phyloP scores from a whole-genome alignment of 1,140 invertebrate species.

The Potamilus streckersoni region DNA sequence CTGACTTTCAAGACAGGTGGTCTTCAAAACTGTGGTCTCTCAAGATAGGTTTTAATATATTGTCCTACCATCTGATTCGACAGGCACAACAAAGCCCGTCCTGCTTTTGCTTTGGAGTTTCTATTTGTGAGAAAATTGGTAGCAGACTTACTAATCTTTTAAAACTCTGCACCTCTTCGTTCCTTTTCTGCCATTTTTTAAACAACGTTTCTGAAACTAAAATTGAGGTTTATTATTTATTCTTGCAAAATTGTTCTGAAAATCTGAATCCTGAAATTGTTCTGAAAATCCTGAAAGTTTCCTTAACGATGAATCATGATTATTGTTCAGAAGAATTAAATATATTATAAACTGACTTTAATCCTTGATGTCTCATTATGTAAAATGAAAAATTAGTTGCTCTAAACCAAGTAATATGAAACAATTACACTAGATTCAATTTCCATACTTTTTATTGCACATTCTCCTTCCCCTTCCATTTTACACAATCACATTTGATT shows the following conservation, averaged over 20 bases:
- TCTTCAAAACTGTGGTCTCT: too few relatives aligned
- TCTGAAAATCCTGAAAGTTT: background rate
- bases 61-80: too few relatives aligned
- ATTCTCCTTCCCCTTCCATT: background rate
- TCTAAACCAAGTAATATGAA: background rate
- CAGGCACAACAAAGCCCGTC: too few relatives aligned
- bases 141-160: conserved; percentile 33
- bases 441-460: conserved; percentile 4
- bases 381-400: background rate
- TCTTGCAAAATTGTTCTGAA: background rate
- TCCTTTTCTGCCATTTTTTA: conserved; percentile 40
- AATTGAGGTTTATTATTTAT: background rate
- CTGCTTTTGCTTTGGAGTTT: too few relatives aligned
- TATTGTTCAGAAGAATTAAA: background rate
- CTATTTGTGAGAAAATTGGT: too few relatives aligned
- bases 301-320: background rate
- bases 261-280: background rate
- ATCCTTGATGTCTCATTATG: background rate
- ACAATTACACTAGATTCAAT: conserved; percentile 3
- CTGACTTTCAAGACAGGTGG: too few relatives aligned
- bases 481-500: too few relatives aligned
- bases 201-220: conserved; percentile 42
- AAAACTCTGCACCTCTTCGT: conserved; percentile 38
- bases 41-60: too few relatives aligned
- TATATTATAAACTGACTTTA: background rate